Evolutionary conservation across 2,113 vertebrate genomes (phyloP).

Genomic region (Hipposideros armiger): DNA sequence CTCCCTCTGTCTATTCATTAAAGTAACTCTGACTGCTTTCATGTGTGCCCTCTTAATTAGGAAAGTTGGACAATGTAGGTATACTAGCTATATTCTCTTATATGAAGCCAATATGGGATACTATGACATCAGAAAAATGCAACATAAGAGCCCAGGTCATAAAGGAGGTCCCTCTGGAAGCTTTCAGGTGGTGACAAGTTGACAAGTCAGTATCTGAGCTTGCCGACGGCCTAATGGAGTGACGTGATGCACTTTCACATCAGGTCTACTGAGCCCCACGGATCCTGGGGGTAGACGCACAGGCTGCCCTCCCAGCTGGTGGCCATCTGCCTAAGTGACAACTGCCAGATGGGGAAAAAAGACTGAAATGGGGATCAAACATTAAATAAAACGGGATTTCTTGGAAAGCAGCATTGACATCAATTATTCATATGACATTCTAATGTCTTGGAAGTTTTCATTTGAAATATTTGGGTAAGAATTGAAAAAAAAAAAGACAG

Average conservation of each 20-base stretch:
- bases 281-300: slow-evolving; percentile 76
- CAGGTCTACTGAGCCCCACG: slow-evolving; percentile 78
- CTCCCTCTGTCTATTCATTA: background rate
- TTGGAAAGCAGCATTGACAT: slow-evolving; percentile 87
- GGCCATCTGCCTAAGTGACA: slow-evolving; percentile 90
- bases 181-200: slow-evolving; percentile 81
- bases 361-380: slow-evolving; percentile 86
- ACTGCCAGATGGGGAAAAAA: slow-evolving; percentile 89
- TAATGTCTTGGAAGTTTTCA: slow-evolving; percentile 86
- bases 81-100: background rate
- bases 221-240: slow-evolving; percentile 61
- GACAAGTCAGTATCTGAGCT: slow-evolving; percentile 80
- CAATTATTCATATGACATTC: slow-evolving; percentile 84
- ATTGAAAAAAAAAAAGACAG: slow-evolving; percentile 36
- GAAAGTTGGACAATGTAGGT: background rate
- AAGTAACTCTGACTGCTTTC: background rate
- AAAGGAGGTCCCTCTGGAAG: slow-evolving; percentile 56
- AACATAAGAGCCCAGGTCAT: slow-evolving; percentile 39
- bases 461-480: slow-evolving; percentile 76
- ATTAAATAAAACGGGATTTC: slow-evolving; percentile 87
- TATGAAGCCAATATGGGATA: background rate
- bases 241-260: slow-evolving; percentile 72
- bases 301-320: slow-evolving; percentile 89
- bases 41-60: background rate
- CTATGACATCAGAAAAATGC: slow-evolving; percentile 33